Evolutionary conservation across 64 coral and sea anemone species (phyloP).

Genomic region (Pachyseris speciosa): DNA sequence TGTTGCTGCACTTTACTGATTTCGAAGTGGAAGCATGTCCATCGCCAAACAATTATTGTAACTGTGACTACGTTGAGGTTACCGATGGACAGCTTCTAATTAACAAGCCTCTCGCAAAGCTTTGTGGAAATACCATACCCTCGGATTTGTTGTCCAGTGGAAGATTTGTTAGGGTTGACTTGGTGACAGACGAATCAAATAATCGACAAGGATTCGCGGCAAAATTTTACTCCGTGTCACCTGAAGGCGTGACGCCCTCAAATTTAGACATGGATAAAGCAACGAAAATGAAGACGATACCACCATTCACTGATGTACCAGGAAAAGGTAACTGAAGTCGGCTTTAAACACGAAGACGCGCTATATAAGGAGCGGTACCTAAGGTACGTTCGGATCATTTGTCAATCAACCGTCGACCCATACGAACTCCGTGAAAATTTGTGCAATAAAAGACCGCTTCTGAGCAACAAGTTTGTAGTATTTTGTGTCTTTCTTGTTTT

Average conservation of each 20-base stretch:
- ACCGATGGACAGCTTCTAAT: constrained; percentile 16
- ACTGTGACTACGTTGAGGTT: constrained; percentile 4
- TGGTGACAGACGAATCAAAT: neutral
- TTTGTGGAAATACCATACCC: neutral
- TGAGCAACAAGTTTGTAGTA: no score
- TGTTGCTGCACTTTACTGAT: neutral
- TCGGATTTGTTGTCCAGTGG: neutral
- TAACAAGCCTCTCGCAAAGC: neutral
- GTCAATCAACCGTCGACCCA: no score
- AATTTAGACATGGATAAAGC: neutral
- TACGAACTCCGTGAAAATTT: no score
- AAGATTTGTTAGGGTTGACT: constrained; percentile 19
- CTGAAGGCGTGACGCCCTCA: neutral
- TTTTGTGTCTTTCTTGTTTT: no score
- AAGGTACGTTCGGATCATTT: no score
- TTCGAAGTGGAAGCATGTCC: neutral
- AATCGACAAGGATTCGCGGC: neutral
- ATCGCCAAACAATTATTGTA: neutral
- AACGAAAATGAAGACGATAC: neutral
- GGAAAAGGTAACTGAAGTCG: constrained; percentile 24
- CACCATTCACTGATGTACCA: neutral
- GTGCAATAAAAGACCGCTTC: no score
- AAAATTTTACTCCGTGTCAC: constrained; percentile 10
- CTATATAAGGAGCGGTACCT: no score
- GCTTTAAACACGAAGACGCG: no score